Evolutionary conservation across 2,888 invertebrate genomes (phyloP).

Genomic region (Tetanocera ferruginea): DNA sequence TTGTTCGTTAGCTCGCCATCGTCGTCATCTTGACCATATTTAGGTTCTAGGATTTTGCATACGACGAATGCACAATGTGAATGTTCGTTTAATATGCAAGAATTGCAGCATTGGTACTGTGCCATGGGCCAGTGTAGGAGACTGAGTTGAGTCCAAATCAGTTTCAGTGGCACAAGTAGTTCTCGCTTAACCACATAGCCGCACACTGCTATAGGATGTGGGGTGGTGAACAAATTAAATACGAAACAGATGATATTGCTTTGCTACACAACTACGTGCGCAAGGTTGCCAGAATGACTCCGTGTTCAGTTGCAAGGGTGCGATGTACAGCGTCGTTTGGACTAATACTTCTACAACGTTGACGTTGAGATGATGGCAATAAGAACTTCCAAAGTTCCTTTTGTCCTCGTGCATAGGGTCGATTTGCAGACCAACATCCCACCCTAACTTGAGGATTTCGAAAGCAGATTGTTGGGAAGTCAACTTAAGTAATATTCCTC

Average conservation of each 20-base stretch:
- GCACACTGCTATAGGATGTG: slow-evolving; percentile 19
- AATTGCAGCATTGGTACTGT: slow-evolving; percentile 12
- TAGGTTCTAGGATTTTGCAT: slow-evolving; percentile 24
- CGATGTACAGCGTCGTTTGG: background rate
- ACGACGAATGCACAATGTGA: slow-evolving; percentile 27
- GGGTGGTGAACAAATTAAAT: slow-evolving; percentile 50
- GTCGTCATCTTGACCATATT: slow-evolving; percentile 32
- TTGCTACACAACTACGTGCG: slow-evolving; percentile 46
- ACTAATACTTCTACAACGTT: background rate
- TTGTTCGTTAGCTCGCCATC: slow-evolving; percentile 18
- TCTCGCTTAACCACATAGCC: slow-evolving; percentile 11
- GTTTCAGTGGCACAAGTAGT: slow-evolving; percentile 6
- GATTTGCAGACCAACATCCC: too few species aligned
- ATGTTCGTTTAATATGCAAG: slow-evolving; percentile 40
- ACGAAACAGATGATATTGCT: slow-evolving; percentile 50
- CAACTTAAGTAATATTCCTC: slow-evolving; percentile 16
- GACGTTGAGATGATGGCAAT: slow-evolving; percentile 36
- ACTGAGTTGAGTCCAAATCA: slow-evolving; percentile 18
- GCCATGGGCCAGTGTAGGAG: too few species aligned
- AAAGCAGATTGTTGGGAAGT: slow-evolving; percentile 10
- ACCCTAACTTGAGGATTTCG: background rate
- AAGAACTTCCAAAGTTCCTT: slow-evolving; percentile 32
- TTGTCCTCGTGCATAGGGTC: slow-evolving; percentile 15
- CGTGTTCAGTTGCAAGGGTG: background rate
- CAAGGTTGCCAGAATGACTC: slow-evolving; percentile 28